Evolutionary conservation across 2,888 invertebrate species (phyloP).

Genomic region (Agonopterix subpropinquella): DNA sequence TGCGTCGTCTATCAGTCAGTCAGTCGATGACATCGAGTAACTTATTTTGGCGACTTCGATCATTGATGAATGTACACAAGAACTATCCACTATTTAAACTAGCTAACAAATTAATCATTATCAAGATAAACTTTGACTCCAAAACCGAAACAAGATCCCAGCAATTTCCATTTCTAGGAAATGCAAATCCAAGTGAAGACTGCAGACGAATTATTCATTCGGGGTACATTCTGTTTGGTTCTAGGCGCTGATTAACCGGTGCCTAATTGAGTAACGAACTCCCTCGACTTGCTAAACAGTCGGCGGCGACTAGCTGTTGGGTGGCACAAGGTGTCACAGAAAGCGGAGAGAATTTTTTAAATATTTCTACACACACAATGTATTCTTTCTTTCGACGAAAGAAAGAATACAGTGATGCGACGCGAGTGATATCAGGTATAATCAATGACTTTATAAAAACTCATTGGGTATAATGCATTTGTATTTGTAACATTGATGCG

Average conservation of each 20-base stretch:
- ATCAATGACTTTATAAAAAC: no score
- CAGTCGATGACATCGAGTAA: no score
- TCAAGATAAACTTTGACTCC: neutral
- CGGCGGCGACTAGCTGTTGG: neutral
- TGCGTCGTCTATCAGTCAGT: no score
- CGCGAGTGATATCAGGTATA: no score
- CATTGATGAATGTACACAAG: no score
- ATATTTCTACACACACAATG: no score
- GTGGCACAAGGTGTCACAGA: neutral
- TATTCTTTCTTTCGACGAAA: no score
- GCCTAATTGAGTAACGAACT: constrained; percentile 69
- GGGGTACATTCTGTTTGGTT: constrained; percentile 55
- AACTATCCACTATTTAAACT: neutral
- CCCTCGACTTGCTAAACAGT: constrained; percentile 59
- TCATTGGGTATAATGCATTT: no score
- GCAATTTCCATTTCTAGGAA: constrained; percentile 8
- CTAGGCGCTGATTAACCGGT: constrained; percentile 62
- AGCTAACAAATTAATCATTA: neutral
- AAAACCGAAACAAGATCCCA: constrained; percentile 4
- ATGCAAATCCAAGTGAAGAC: constrained; percentile 18
- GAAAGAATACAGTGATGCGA: no score
- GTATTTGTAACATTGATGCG: no score
- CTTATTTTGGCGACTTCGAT: no score
- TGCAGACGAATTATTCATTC: constrained; percentile 37
- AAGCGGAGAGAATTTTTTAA: neutral